Base-by-base conservation (phyloP, 1,140 invertebrate genomes). In the Brachionus sp. region DNA sequence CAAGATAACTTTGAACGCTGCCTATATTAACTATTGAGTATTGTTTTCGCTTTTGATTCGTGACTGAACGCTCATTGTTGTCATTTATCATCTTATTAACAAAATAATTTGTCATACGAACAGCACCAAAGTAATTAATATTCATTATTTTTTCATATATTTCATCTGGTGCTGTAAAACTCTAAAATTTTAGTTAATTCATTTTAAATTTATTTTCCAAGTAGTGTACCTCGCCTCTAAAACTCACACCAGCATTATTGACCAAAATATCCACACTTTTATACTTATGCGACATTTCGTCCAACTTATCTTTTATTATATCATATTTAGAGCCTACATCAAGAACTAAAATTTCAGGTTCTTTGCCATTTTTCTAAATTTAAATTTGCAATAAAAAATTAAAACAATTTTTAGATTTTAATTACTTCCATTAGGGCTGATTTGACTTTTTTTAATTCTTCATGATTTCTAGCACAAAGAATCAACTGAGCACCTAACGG, bases 231-330 rank as follows among this genome's bases (percentile, higher is more conserved):
- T 82, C 80, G 10, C 57, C 57, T 44, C 57, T 53, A 29, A 53
- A 82, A 29, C 77, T 80, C 25, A 80, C 57, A 37, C 80, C 80
- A 33, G 80, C 80, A 82, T 82, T 82, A 23, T 82, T 82, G 13
- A 82, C 42, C 33, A 83, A 57, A 53, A 83, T 62, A 37, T 83
- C 82, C 4, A 83, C 37, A n/a, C 3, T 29, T 50, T 57, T 37
- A 53, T 73, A 53, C 50, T 57, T 62, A n/a, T 73, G 23, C 3
- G 57, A 9, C 4, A 83, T 25, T 39, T 39, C 62, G 13, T 77
- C 82, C 13, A 83, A 13, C 53, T 83, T 77, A 25, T 42, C n/a
- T 73, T 37, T 57, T 3, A 83, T 35, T 12, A 6, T n/a, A 13
- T 83, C 66, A 16, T 42, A 16, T 35, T 37, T 42, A 9, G 23